phyloP scores from a whole-genome alignment of 2,113 vertebrate genomes.

The Bettongia penicillata region DNA sequence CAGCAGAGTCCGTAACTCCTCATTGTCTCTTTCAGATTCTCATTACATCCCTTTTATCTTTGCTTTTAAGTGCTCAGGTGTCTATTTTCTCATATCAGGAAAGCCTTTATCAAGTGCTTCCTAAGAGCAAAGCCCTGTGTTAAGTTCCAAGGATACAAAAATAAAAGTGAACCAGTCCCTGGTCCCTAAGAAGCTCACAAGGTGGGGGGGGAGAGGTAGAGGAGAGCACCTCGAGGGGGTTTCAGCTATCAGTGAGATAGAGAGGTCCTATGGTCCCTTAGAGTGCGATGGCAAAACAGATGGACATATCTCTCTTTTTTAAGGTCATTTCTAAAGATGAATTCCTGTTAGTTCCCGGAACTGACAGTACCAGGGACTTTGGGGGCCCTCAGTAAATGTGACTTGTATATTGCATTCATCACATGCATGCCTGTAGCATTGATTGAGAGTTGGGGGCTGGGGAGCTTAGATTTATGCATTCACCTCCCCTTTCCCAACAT shows the following conservation, averaged over 20 bases:
- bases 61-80: not conserved
- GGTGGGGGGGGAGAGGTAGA: not conserved
- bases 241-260: not conserved
- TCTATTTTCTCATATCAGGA: not conserved
- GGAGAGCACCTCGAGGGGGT: not conserved
- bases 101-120: not conserved
- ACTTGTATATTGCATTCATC: not conserved
- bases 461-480: constrained; percentile 67
- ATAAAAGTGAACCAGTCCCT: not conserved
- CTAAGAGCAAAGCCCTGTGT: not conserved
- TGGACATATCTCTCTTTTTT: not conserved
- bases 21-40: not conserved
- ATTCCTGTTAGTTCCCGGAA: not conserved
- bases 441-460: constrained; percentile 54
- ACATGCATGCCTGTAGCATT: constrained; percentile 32
- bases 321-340: not conserved
- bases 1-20: not conserved
- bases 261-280: not conserved
- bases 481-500: constrained; percentile 64
- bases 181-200: not conserved
- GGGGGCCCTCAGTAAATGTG: not conserved
- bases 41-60: not conserved
- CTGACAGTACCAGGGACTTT: not conserved
- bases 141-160: not conserved
- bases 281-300: not conserved